These are phyloP conservation scores for Antheraea yamamai DNA, from an alignment of 2,888 invertebrate species.

Conservation along the genomic window DNA sequence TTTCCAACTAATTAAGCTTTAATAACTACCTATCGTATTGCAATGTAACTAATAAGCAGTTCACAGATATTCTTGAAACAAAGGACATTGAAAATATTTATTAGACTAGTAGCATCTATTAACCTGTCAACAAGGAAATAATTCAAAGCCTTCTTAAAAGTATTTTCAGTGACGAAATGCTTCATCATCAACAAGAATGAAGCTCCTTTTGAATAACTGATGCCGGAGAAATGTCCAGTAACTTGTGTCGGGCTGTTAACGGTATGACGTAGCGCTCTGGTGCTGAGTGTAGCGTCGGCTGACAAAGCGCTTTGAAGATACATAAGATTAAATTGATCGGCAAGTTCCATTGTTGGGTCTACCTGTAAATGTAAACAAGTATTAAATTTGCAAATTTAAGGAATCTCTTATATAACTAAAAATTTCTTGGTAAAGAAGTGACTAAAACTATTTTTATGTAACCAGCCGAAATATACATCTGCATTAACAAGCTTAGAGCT, in stretches of 20 bases:
- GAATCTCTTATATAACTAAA: neutral
- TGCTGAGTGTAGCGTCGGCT: conserved; percentile 52
- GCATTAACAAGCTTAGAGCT: no score
- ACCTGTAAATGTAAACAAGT: conserved; percentile 42
- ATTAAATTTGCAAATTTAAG: neutral
- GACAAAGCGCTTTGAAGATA: conserved; percentile 85
- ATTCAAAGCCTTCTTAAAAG: conserved; percentile 81
- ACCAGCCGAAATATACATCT: no score
- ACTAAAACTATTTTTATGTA: neutral
- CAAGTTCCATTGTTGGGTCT: conserved; percentile 77
- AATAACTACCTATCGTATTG: no score
- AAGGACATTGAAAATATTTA: neutral
- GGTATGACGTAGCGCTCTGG: conserved; percentile 82
- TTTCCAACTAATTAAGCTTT: neutral
- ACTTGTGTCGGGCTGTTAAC: conserved; percentile 84
- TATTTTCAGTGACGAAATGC: conserved; percentile 78
- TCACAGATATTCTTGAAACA: neutral
- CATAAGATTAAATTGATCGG: conserved; percentile 87
- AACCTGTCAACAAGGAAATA: conserved; percentile 78
- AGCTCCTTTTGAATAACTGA: conserved; percentile 87
- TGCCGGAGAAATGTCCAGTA: conserved; percentile 83
- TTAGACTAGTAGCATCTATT: neutral
- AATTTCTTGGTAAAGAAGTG: neutral
- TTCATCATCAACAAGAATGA: conserved; percentile 85
- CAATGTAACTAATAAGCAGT: neutral